A percentile compares a stretch with the other conserved stretches of the same genome.
These are phyloP conservation scores for Metopolophium dirhodum DNA, from an alignment of 1,140 invertebrate species.

Conservation along the genomic window DNA sequence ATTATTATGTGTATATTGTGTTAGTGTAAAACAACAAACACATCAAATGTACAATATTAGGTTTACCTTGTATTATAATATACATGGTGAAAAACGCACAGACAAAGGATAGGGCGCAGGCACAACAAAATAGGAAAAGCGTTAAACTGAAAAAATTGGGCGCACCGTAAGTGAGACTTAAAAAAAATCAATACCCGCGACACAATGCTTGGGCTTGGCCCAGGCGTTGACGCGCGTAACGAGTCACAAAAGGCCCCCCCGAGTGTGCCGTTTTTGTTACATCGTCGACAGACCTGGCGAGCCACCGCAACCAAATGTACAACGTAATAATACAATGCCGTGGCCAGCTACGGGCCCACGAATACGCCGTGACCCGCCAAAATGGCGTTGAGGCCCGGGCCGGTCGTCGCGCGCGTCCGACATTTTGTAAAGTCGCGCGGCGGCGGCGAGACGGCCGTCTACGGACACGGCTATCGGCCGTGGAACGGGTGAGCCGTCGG, in stretches of 20 bases:
- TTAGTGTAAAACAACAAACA: neutral
- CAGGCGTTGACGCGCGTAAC: neutral
- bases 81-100: neutral
- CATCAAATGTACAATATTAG: neutral
- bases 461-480: neutral
- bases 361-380: neutral
- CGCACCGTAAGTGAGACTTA: neutral
- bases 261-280: neutral
- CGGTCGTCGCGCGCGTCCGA: constrained; percentile 1
- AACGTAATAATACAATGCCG: neutral
- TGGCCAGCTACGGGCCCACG: neutral
- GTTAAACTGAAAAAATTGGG: constrained; percentile 15
- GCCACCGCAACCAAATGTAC: neutral
- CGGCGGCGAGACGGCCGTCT: neutral
- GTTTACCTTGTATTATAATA: neutral
- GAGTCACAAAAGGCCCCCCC: neutral
- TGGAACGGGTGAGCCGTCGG: constrained; percentile 55
- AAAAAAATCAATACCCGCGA: constrained; percentile 52
- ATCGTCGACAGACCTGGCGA: neutral
- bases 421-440: neutral
- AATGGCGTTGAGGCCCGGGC: constrained; percentile 4
- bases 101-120: neutral
- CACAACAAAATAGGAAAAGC: neutral
- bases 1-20: neutral
- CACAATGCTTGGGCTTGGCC: constrained; percentile 33